phyloP scores from a whole-genome alignment of 2,797 vertebrate genomes.

The Pseudopleuronectes americanus region DNA sequence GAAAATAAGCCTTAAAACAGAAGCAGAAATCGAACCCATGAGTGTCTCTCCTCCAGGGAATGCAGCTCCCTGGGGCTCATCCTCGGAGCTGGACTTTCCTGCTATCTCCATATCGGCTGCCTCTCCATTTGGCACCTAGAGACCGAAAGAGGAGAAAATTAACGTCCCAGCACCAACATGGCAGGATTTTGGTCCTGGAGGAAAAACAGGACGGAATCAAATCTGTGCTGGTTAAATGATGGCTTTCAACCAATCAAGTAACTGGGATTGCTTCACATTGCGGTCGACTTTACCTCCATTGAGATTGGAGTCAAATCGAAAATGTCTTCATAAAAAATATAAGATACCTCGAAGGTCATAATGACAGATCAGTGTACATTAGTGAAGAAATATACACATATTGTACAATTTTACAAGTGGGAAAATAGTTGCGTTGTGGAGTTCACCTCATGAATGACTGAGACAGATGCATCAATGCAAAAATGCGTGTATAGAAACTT shows the following conservation, averaged over 20 bases:
- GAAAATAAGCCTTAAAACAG: not conserved
- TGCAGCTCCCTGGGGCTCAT: slow-evolving; percentile 74
- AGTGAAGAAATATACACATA: too few species aligned
- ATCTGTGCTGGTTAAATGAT: not conserved
- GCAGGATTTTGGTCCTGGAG: not conserved
- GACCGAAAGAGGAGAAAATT: slow-evolving; percentile 12
- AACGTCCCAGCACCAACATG: not conserved
- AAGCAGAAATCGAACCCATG: slow-evolving; percentile 78
- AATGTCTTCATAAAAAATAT: too few species aligned
- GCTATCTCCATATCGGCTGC: slow-evolving; percentile 75
- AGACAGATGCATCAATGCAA: not conserved
- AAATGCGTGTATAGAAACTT: slow-evolving; percentile 42
- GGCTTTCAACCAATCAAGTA: not conserved
- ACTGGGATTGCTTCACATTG: not conserved
- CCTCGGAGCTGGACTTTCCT: slow-evolving; percentile 80
- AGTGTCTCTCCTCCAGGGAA: slow-evolving; percentile 82
- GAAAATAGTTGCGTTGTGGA: not conserved
- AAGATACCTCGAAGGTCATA: too few species aligned
- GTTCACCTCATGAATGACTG: not conserved
- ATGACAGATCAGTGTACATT: too few species aligned
- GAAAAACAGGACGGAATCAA: not conserved
- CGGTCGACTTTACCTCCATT: not conserved
- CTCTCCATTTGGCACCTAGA: slow-evolving; percentile 84
- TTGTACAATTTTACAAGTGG: not conserved
- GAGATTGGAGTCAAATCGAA: too few species aligned